Conservation (phyloP, 1,140 invertebrate species). For the Heliconius himera region DNA sequence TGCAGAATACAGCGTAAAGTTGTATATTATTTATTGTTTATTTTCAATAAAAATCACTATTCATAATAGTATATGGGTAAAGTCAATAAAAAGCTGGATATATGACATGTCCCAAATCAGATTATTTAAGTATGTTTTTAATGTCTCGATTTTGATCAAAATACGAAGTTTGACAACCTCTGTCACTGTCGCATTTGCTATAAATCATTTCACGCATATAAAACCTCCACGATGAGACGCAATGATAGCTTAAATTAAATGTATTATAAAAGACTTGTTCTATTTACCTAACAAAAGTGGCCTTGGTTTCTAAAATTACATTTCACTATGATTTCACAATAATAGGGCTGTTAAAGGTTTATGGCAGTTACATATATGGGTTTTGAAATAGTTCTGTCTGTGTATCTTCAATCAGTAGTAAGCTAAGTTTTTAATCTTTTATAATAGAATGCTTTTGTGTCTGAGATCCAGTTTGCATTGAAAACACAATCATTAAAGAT, state of each 20-base stretch:
- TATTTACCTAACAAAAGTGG: slow-evolving; percentile 9
- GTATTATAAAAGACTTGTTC: slow-evolving; percentile 8
- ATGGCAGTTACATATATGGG: neutral
- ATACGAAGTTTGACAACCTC: neutral
- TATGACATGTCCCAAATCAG: neutral
- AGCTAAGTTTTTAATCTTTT: neutral
- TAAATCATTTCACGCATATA: slow-evolving; percentile 26
- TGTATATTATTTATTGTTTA: no score
- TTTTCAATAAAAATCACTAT: no score
- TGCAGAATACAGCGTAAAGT: no score
- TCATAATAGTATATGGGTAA: no score
- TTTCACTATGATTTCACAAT: neutral
- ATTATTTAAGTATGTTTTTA: no score
- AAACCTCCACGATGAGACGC: slow-evolving; percentile 33
- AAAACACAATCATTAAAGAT: neutral
- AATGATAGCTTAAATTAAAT: slow-evolving; percentile 28
- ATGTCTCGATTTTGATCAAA: no score
- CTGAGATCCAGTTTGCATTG: neutral
- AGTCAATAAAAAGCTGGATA: neutral
- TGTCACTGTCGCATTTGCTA: neutral
- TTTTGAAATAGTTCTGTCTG: neutral
- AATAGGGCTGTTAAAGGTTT: neutral
- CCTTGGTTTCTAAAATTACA: slow-evolving; percentile 12
- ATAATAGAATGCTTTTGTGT: neutral
- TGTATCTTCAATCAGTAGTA: neutral